Evolutionary conservation across 2,888 invertebrate genomes (phyloP).

Genomic region (Synanthedon myopaeformis): DNA sequence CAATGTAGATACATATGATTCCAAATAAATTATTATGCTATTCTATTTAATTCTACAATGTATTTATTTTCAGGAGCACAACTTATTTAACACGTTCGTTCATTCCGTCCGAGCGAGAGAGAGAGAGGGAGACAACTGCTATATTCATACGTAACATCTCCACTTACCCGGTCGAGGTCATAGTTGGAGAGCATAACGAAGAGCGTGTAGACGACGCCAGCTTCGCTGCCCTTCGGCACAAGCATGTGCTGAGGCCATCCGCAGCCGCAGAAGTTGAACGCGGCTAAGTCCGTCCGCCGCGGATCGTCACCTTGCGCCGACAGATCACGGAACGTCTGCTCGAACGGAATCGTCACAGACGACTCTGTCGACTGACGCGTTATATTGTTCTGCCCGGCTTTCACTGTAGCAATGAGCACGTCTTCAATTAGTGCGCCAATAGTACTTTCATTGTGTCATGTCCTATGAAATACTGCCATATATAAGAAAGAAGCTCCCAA

Average conservation of each 20-base stretch:
- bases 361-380: slow-evolving; percentile 72
- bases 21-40: too few species aligned
- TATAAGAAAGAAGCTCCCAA: too few species aligned
- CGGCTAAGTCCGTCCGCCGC: slow-evolving; percentile 21
- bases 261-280: slow-evolving; percentile 73
- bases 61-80: too few species aligned
- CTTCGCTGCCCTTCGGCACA: slow-evolving; percentile 61
- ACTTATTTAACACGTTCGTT: too few species aligned
- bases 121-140: too few species aligned
- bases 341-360: slow-evolving; percentile 68
- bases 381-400: slow-evolving; percentile 67
- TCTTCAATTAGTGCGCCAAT: too few species aligned
- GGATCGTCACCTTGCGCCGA: slow-evolving; percentile 32
- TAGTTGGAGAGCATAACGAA: slow-evolving; percentile 65
- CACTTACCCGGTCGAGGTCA: slow-evolving; percentile 48
- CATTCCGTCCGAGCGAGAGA: too few species aligned
- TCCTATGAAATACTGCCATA: too few species aligned
- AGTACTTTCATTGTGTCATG: too few species aligned
- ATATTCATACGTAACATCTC: too few species aligned
- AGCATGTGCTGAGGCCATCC: slow-evolving; percentile 73
- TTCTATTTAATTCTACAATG: too few species aligned
- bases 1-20: too few species aligned
- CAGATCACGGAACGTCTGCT: slow-evolving; percentile 70
- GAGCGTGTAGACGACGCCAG: slow-evolving; percentile 43
- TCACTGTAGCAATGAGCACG: slow-evolving; percentile 45